A percentile compares a stretch with the other conserved stretches of the same genome.
phyloP scores from a whole-genome alignment of 2,113 vertebrate species.

The Ascaphus truei region DNA sequence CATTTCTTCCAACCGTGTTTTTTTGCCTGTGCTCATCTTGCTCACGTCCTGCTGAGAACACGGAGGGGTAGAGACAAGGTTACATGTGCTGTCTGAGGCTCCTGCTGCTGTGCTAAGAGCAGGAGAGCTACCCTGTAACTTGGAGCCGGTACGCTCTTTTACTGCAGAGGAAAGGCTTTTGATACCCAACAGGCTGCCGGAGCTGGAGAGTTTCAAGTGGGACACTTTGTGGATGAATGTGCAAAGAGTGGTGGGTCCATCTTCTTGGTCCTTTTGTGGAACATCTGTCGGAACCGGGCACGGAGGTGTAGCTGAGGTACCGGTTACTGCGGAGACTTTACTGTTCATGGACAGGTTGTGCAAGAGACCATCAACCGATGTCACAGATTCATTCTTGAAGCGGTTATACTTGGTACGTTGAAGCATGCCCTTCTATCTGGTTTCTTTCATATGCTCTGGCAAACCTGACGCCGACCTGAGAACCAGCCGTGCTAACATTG shows the following conservation, averaged over 20 bases:
- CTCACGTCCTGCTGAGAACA: conserved; percentile 75
- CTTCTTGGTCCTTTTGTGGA: conserved; percentile 76
- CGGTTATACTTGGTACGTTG: conserved; percentile 99
- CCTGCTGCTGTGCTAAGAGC: conserved; percentile 67
- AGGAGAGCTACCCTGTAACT: conserved; percentile 83
- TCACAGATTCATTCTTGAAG: conserved; percentile 99
- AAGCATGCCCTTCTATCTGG: conserved; percentile 97
- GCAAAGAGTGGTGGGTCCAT: conserved; percentile 90
- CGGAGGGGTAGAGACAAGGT: conserved; percentile 67
- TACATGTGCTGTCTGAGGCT: conserved; percentile 74
- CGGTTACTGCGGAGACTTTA: conserved; percentile 83
- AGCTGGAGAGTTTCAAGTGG: conserved; percentile 92
- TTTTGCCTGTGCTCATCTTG: conserved; percentile 76
- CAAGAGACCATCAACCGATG: conserved; percentile 94
- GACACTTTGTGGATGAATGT: conserved; percentile 97
- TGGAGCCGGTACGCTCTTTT: conserved; percentile 91
- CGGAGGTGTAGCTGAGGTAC: conserved; percentile 72
- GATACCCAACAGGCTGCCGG: conserved; percentile 84
- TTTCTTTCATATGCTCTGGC: conserved; percentile 80
- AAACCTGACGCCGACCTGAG: conserved; percentile 76
- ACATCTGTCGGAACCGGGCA: conserved; percentile 77
- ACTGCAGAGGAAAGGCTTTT: conserved; percentile 91
- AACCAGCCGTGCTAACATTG: conserved; percentile 82
- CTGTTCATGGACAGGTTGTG: conserved; percentile 93
- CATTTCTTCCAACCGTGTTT: conserved; percentile 70